phyloP scores from a whole-genome alignment of 92 coral and sea anemone genomes.

The Palythoa heliodiscus region DNA sequence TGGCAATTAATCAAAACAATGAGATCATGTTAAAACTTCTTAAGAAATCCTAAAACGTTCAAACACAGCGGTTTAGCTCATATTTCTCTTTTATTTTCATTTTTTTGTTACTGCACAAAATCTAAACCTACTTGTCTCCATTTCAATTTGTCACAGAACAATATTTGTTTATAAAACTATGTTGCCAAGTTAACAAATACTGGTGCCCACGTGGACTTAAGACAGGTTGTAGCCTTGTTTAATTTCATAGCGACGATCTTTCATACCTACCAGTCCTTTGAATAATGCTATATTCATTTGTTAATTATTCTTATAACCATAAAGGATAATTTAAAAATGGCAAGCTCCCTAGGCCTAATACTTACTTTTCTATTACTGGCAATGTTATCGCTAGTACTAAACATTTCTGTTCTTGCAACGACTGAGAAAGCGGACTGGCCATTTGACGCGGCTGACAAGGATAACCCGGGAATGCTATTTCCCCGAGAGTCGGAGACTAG shows the following conservation, averaged over 20 bases:
- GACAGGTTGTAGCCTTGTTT: slow-evolving; percentile 28
- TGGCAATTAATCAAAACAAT: no score
- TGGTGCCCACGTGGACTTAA: slow-evolving; percentile 43
- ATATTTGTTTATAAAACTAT: not conserved
- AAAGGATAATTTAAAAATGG: not conserved
- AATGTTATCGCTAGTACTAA: not conserved
- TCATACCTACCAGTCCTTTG: slow-evolving; percentile 13
- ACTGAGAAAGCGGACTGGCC: slow-evolving; percentile 23
- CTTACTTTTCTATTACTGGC: not conserved
- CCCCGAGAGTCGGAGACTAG: slow-evolving; percentile 89
- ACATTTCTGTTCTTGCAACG: not conserved
- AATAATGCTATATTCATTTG: not conserved
- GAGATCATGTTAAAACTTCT: no score
- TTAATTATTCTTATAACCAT: not conserved
- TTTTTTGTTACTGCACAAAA: no score
- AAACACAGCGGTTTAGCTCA: no score
- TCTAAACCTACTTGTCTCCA: not conserved
- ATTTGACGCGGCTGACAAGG: not conserved
- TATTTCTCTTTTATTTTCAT: no score
- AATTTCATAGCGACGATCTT: not conserved
- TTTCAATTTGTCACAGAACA: not conserved
- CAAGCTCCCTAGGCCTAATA: not conserved
- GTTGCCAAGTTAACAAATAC: slow-evolving; percentile 23
- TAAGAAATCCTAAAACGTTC: no score
- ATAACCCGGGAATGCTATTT: slow-evolving; percentile 59